These are phyloP conservation scores for Sigmodon hispidus DNA, from an alignment of 2,113 vertebrate species.

Conservation along the genomic window DNA sequence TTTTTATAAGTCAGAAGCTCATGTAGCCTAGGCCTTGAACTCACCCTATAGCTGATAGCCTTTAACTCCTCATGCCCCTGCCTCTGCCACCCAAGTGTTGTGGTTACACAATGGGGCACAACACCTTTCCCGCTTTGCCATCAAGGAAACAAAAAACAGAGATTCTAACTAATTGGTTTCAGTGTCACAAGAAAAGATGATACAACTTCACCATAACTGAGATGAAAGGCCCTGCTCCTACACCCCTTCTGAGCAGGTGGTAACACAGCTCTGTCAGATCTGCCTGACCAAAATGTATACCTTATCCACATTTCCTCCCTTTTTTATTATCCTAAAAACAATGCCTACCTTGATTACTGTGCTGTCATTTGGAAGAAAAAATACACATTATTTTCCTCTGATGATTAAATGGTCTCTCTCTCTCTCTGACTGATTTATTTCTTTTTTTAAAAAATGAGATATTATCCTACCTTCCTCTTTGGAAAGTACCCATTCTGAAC, in stretches of 20 bases:
- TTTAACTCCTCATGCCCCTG: neutral
- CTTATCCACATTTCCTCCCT: conserved; percentile 2
- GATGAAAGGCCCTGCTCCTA: neutral
- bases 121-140: neutral
- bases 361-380: neutral
- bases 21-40: neutral
- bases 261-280: neutral
- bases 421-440: neutral
- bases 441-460: neutral
- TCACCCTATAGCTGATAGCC: neutral
- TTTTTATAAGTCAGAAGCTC: neutral
- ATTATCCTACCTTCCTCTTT: neutral
- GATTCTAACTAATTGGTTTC: neutral
- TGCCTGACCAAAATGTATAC: neutral
- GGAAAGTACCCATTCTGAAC: neutral
- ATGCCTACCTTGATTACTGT: neutral
- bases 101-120: rapidly evolving
- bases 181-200: neutral
- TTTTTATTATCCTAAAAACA: neutral
- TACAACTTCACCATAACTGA: neutral
- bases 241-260: neutral
- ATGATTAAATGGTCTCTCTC: neutral
- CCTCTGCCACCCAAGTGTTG: neutral
- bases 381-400: neutral
- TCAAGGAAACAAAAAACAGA: neutral